phyloP scores from a whole-genome alignment of 2,113 vertebrate species.

The Aphyosemion australe region DNA sequence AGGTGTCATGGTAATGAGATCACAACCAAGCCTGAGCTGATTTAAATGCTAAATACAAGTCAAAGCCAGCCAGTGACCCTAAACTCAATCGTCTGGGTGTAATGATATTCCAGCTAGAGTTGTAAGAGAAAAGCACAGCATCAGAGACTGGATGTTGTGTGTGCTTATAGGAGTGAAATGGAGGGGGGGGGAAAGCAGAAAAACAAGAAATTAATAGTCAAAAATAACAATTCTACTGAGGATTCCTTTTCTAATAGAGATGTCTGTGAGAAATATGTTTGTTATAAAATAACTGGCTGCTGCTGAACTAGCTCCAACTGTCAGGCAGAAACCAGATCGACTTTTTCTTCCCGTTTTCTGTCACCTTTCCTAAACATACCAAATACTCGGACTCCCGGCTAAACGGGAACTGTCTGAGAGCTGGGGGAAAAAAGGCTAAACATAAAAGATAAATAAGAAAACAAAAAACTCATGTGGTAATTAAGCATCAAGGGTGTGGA shows the following conservation, averaged over 20 bases:
- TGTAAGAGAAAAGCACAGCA: background rate
- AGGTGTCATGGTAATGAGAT: constrained; percentile 67
- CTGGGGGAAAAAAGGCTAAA: constrained; percentile 37
- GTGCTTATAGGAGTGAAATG: background rate
- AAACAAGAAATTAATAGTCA: constrained; percentile 1
- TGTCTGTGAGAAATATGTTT: background rate
- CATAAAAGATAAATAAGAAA: constrained; percentile 61
- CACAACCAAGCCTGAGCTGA: constrained; percentile 55
- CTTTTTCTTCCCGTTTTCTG: constrained; percentile 2
- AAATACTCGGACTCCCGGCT: constrained; percentile 40
- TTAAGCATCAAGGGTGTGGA: constrained; percentile 78
- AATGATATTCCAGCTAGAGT: constrained; percentile 39
- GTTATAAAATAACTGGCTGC: constrained; percentile 30
- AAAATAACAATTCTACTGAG: constrained; percentile 10
- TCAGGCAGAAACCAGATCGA: constrained; percentile 28
- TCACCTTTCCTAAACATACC: constrained; percentile 27
- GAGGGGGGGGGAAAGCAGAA: background rate
- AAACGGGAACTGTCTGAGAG: constrained; percentile 52
- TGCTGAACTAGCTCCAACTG: constrained; percentile 32
- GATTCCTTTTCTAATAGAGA: constrained; percentile 6
- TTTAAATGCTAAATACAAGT: constrained; percentile 75
- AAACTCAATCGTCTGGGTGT: constrained; percentile 32
- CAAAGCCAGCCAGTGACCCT: constrained; percentile 52
- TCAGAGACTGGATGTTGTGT: background rate
- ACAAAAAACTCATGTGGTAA: constrained; percentile 73